These are phyloP conservation scores for Melanotaenia pygmaea DNA, from an alignment of 2,797 vertebrate genomes.

Conservation along the genomic window DNA sequence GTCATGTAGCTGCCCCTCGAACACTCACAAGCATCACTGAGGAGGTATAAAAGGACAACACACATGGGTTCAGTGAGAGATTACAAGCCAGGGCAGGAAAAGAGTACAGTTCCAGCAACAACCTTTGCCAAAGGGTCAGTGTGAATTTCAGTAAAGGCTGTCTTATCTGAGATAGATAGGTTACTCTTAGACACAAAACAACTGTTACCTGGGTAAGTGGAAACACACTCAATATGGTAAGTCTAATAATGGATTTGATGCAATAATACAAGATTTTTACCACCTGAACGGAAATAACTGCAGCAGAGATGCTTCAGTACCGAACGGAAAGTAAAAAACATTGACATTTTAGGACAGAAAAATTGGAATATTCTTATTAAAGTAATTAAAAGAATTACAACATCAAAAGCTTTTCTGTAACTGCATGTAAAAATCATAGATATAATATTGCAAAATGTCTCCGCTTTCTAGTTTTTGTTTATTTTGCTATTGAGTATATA, in stretches of 20 bases:
- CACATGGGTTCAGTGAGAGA: neutral
- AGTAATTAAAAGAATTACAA: neutral
- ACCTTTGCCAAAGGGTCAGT: conserved; percentile 24
- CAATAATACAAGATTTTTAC: neutral
- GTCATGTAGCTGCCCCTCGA: conserved; percentile 25
- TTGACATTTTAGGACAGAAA: no score
- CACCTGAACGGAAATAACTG: neutral
- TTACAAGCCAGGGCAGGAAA: conserved; percentile 8
- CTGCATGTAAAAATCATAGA: neutral
- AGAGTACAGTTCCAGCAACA: neutral
- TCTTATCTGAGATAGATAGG: neutral
- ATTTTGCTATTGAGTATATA: neutral
- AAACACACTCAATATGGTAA: neutral
- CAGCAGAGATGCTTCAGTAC: neutral
- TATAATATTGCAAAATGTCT: neutral
- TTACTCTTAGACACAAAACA: neutral
- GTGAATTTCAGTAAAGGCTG: neutral
- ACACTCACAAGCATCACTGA: conserved; percentile 14
- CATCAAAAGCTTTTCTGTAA: neutral
- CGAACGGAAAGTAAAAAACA: no score
- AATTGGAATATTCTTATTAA: no score
- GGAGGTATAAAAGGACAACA: neutral
- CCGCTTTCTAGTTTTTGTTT: neutral
- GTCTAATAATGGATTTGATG: neutral
- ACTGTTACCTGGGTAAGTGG: neutral